A percentile compares a stretch with the other conserved stretches of the same genome.
Conservation (phyloP, 1,140 invertebrate species). For the Drosophila sulfurigaster region DNA sequence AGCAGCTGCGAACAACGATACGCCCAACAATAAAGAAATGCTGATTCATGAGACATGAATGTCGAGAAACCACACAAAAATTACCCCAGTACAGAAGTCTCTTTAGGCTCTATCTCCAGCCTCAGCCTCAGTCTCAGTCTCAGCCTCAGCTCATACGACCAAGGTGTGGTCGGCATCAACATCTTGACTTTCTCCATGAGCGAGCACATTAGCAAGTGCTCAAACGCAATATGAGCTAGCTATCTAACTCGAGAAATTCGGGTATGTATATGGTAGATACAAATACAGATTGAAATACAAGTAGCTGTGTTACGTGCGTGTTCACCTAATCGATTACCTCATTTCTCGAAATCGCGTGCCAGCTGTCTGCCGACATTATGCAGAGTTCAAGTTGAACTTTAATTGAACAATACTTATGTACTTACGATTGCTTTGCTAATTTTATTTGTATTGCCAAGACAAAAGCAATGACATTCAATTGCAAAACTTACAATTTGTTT, state of each 20-base stretch:
- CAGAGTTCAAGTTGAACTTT: slow-evolving; percentile 74
- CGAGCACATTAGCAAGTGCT: slow-evolving; percentile 21
- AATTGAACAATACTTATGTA: slow-evolving; percentile 65
- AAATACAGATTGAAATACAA: slow-evolving; percentile 27
- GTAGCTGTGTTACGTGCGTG: slow-evolving; percentile 27
- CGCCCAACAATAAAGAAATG: slow-evolving; percentile 39
- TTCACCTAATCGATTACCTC: slow-evolving; percentile 68
- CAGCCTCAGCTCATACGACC: slow-evolving; percentile 30
- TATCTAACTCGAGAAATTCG: slow-evolving; percentile 30
- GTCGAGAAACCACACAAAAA: slow-evolving; percentile 37
- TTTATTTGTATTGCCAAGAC: slow-evolving; percentile 45
- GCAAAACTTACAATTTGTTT: slow-evolving; percentile 3
- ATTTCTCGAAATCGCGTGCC: slow-evolving; percentile 49
- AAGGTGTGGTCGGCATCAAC: slow-evolving; percentile 39
- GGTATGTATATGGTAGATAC: slow-evolving; percentile 17
- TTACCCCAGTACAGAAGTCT: slow-evolving; percentile 61
- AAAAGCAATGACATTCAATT: slow-evolving; percentile 32
- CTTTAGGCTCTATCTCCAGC: slow-evolving; percentile 31
- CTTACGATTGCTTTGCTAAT: slow-evolving; percentile 57
- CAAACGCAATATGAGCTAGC: slow-evolving; percentile 10
- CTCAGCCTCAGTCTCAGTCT: too few species aligned
- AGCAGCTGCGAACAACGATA: slow-evolving; percentile 30
- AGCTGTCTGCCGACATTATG: slow-evolving; percentile 33
- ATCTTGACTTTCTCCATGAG: slow-evolving; percentile 37
- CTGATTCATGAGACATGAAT: slow-evolving; percentile 67